A percentile compares a stretch with the other conserved stretches of the same genome.
Conservation (phyloP, 2,888 invertebrate genomes). For the Anthophora plumipes region DNA sequence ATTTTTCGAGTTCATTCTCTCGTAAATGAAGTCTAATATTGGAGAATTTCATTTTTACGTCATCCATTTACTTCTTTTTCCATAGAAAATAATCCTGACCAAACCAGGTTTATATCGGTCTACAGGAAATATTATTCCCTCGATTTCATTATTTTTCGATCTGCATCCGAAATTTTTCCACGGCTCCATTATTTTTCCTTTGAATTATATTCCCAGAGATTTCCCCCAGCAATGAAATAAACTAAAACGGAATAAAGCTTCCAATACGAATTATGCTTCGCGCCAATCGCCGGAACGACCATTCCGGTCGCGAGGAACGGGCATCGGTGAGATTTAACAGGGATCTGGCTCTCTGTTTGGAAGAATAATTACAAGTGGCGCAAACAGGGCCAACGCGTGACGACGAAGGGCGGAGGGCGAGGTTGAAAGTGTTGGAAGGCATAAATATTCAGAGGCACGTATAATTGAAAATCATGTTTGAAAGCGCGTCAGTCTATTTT, state of each 20-base stretch:
- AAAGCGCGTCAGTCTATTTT: constrained; percentile 42
- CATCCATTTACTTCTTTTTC: too few relatives aligned
- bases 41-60: too few relatives aligned
- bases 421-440: background rate
- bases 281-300: constrained; percentile 1
- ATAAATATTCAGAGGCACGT: constrained; percentile 55
- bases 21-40: too few relatives aligned
- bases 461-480: constrained; percentile 56
- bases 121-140: too few relatives aligned
- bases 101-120: too few relatives aligned
- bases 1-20: too few relatives aligned
- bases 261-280: background rate
- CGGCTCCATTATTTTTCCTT: background rate
- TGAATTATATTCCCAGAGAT: too few relatives aligned
- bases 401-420: background rate
- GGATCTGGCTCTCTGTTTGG: constrained; percentile 2
- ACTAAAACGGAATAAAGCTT: background rate
- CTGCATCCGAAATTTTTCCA: background rate
- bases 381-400: background rate
- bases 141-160: too few relatives aligned
- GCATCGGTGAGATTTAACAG: constrained; percentile 4
- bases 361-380: constrained; percentile 32
- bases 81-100: too few relatives aligned
- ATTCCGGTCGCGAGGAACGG: background rate
- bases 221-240: too few relatives aligned